Conservation (phyloP, 2,797 vertebrate genomes). For the Thaleichthys pacificus region DNA sequence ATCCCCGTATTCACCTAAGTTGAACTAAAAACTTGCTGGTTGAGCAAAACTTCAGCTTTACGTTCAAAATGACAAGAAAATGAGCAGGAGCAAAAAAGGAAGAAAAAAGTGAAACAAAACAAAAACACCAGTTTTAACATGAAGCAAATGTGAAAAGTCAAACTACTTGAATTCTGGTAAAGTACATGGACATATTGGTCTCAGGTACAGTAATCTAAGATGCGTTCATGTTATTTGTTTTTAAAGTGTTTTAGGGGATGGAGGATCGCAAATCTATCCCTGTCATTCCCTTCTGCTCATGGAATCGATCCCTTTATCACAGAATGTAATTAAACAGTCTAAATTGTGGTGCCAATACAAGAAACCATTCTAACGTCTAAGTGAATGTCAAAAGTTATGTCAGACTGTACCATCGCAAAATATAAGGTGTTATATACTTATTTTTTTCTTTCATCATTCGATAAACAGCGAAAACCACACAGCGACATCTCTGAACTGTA, state of each 20-base stretch:
- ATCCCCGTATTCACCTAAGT: constrained; percentile 60
- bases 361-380: constrained; percentile 40
- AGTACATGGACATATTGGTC: constrained; percentile 44
- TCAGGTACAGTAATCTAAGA: constrained; percentile 44
- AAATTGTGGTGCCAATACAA: constrained; percentile 46
- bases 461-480: constrained; percentile 52
- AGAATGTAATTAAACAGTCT: constrained; percentile 69
- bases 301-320: constrained; percentile 68
- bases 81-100: constrained; percentile 48
- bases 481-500: constrained; percentile 62
- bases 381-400: constrained; percentile 43
- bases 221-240: constrained; percentile 26
- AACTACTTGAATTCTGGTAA: constrained; percentile 44
- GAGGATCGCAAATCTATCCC: constrained; percentile 37
- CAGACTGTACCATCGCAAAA: constrained; percentile 43
- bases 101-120: constrained; percentile 25
- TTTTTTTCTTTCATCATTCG: constrained; percentile 36
- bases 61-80: constrained; percentile 53
- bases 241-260: constrained; percentile 17
- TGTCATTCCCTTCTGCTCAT: constrained; percentile 54
- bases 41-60: constrained; percentile 83
- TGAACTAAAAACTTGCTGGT: constrained; percentile 90
- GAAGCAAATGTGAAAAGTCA: constrained; percentile 58
- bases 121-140: constrained; percentile 62
- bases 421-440: constrained; percentile 25